These are phyloP conservation scores for Diplolepis rosae DNA, from an alignment of 2,888 invertebrate species.

Conservation along the genomic window DNA sequence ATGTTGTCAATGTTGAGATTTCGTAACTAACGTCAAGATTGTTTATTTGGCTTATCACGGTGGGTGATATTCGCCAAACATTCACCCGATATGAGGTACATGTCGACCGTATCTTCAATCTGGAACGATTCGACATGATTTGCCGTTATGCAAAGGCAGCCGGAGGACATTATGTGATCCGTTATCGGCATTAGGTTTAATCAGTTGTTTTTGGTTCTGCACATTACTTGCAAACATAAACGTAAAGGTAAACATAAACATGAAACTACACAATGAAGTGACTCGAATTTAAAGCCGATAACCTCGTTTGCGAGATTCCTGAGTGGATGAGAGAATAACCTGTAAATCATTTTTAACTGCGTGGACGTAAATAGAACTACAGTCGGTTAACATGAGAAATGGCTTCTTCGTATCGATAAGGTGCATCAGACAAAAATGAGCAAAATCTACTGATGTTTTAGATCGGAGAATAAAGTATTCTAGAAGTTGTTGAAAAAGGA, in stretches of 20 bases:
- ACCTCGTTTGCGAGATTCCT: neutral
- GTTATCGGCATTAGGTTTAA: conserved; percentile 12
- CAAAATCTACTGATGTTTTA: neutral
- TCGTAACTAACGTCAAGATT: neutral
- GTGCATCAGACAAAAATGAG: neutral
- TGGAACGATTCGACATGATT: conserved; percentile 26
- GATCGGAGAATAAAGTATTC: neutral
- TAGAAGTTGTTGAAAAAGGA: too few species aligned
- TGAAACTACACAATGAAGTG: neutral
- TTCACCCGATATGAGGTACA: conserved; percentile 13
- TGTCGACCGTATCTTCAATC: conserved; percentile 23
- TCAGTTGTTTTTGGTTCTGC: neutral
- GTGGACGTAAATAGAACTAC: neutral
- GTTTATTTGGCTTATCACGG: conserved; percentile 7
- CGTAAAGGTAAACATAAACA: neutral
- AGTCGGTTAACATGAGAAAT: neutral
- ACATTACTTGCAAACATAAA: neutral
- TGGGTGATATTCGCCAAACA: conserved; percentile 5
- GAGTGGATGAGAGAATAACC: neutral
- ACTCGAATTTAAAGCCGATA: neutral
- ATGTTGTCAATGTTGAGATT: neutral
- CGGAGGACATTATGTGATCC: conserved; percentile 14
- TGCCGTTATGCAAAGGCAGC: conserved; percentile 27
- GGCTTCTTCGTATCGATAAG: neutral
- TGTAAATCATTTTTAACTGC: neutral